phyloP scores from a whole-genome alignment of 2,888 invertebrate genomes.

The Orthonevra nobilis region DNA sequence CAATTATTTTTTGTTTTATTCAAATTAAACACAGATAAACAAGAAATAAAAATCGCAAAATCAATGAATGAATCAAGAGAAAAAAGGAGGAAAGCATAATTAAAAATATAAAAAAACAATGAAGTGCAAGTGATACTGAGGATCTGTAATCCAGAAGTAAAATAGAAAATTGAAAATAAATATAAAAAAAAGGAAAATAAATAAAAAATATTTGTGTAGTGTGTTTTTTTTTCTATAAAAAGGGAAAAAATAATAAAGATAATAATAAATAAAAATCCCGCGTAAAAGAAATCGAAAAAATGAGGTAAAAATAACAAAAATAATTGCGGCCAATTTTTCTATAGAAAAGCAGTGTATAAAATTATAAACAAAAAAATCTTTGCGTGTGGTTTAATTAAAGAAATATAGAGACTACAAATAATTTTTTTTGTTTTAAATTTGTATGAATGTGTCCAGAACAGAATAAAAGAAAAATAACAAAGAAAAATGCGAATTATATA shows the following conservation, averaged over 20 bases:
- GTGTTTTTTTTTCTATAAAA: slow-evolving; percentile 28
- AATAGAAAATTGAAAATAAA: slow-evolving; percentile 32
- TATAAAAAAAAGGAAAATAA: slow-evolving; percentile 36
- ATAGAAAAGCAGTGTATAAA: slow-evolving; percentile 43
- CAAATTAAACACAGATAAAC: slow-evolving; percentile 8
- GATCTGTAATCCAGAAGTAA: slow-evolving; percentile 45
- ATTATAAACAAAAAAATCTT: neutral
- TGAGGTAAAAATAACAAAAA: slow-evolving; percentile 1
- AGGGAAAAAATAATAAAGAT: slow-evolving; percentile 20
- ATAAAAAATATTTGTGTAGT: slow-evolving; percentile 25
- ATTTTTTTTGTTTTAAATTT: slow-evolving; percentile 42
- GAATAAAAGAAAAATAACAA: neutral
- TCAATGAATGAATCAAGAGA: slow-evolving; percentile 33
- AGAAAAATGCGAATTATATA: slow-evolving; percentile 38
- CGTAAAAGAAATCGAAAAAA: slow-evolving; percentile 21
- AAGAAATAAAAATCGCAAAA: slow-evolving; percentile 20
- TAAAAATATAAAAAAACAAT: slow-evolving; percentile 39
- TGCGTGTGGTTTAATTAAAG: slow-evolving; percentile 38
- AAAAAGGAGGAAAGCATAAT: neutral
- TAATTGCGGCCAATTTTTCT: slow-evolving; percentile 59
- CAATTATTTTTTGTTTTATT: no score
- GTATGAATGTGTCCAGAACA: slow-evolving; percentile 47
- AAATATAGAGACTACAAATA: slow-evolving; percentile 6
- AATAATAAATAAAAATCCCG: slow-evolving; percentile 12
- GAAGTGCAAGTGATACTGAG: slow-evolving; percentile 68